Evolutionary conservation across 1,140 invertebrate species (phyloP), one percentile per base, ranked within the genome.

Genomic region (Sinella curviseta): DNA sequence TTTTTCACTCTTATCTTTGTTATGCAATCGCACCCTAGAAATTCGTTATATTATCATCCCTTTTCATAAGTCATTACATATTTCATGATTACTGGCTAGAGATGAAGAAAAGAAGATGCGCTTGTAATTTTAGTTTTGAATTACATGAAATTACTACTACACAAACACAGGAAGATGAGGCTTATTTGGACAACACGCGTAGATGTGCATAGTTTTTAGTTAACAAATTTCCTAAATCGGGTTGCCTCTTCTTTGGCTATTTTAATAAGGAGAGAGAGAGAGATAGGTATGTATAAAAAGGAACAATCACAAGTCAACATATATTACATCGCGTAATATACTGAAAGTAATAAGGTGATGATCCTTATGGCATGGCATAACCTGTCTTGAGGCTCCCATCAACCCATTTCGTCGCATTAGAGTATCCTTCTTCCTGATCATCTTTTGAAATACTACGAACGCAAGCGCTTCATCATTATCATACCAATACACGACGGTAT

Each of bases 21-120:
- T 60, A 60, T 60, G 57, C 57, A 60, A 60, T 60, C 57, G 57
- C 57, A 60, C 24, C 57, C 57, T 60, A 60, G 57, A 60, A 17
- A 60, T 48, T n/a, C 39, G 17, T 48, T 48, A 60, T 26, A 48
- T 48, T 48, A 12, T 48, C 39, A 12, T 48, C 39, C 8, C 39
- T 12, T 48, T 48, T 60, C 24, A 60, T 3, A 26, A 60, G 12
- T 17, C 57, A 60, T 48, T 8, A 60, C 24, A 60, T 26, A 26
- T 60, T 60, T 60, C 24, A 60, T 60, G 24, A 60, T n/a, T 60
- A 60, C 3, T 12, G 3, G 24, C 4, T 60, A 31, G 12, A 70
- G 31, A 8, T 30, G 31, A 30, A 26, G 24, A 12, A 4, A 65
- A 12, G 16, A 65, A 70, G 65, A 33, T 70, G 30, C 65, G 12